phyloP scores from a whole-genome alignment of 2,888 invertebrate genomes.

The Apotomis turbidana region DNA sequence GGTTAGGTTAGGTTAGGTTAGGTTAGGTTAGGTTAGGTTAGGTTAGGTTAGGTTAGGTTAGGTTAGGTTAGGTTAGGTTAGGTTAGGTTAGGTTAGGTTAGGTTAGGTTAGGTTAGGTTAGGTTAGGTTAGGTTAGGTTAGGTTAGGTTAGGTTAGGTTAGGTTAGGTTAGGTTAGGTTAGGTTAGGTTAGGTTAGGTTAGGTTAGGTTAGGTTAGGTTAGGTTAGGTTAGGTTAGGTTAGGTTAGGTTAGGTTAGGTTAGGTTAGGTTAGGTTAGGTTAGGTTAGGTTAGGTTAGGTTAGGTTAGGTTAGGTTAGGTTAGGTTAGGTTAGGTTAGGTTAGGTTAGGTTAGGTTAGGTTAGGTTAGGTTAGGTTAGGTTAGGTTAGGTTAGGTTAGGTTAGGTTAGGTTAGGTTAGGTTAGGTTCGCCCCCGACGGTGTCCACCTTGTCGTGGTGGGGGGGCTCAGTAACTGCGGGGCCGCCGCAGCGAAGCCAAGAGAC shows the following conservation, averaged over 20 bases:
- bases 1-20: slow-evolving; percentile 14
- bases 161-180: slow-evolving; percentile 21
- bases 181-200: slow-evolving; percentile 21
- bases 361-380: no score
- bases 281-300: slow-evolving; percentile 21
- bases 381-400: no score
- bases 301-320: slow-evolving; percentile 21
- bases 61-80: slow-evolving; percentile 20
- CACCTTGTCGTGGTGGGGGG: no score
- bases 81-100: slow-evolving; percentile 21
- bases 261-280: slow-evolving; percentile 21
- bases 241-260: slow-evolving; percentile 21
- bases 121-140: slow-evolving; percentile 21
- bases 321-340: slow-evolving; percentile 18
- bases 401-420: no score
- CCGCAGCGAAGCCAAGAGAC: no score
- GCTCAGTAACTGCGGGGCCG: no score
- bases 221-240: slow-evolving; percentile 21
- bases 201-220: slow-evolving; percentile 19
- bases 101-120: slow-evolving; percentile 21
- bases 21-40: slow-evolving; percentile 15
- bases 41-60: slow-evolving; percentile 24
- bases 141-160: slow-evolving; percentile 21
- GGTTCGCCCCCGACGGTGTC: no score
- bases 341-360: slow-evolving; percentile 1